Conservation (phyloP, 2,113 vertebrate genomes). For the Bambusicola thoracicus region DNA sequence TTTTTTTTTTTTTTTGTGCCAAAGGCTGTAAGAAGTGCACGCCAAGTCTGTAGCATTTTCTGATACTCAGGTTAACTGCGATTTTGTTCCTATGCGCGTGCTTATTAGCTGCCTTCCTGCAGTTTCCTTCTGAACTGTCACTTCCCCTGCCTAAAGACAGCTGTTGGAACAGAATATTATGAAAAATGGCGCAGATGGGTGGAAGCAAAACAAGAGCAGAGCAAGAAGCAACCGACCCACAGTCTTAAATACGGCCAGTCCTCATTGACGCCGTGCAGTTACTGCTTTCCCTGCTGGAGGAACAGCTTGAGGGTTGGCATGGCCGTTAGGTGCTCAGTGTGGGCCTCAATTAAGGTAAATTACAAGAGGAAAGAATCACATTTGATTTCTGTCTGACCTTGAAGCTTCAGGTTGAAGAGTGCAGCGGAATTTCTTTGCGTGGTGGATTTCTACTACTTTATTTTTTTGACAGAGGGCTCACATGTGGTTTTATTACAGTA, state of each 20-base stretch:
- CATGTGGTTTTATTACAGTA: fast-evolving
- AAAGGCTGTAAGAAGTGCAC: conserved; percentile 70
- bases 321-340: neutral
- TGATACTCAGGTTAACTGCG: conserved; percentile 74
- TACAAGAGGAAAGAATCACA: fast-evolving
- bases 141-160: neutral
- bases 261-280: fast-evolving
- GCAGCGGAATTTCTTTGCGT: neutral
- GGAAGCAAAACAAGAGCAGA: neutral
- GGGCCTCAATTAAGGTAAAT: neutral
- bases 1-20: conserved; percentile 62
- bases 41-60: conserved; percentile 68
- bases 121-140: neutral
- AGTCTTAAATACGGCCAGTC: fast-evolving
- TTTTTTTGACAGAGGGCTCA: neutral
- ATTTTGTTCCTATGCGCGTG: neutral
- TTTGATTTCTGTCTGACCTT: fast-evolving
- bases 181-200: neutral
- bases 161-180: neutral
- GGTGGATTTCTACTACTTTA: neutral
- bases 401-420: neutral
- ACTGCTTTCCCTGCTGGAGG: neutral
- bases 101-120: neutral
- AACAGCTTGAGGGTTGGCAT: neutral
- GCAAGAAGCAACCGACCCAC: neutral